Evolutionary conservation across 2,797 vertebrate genomes (phyloP).

Genomic region (Anabas testudineus): DNA sequence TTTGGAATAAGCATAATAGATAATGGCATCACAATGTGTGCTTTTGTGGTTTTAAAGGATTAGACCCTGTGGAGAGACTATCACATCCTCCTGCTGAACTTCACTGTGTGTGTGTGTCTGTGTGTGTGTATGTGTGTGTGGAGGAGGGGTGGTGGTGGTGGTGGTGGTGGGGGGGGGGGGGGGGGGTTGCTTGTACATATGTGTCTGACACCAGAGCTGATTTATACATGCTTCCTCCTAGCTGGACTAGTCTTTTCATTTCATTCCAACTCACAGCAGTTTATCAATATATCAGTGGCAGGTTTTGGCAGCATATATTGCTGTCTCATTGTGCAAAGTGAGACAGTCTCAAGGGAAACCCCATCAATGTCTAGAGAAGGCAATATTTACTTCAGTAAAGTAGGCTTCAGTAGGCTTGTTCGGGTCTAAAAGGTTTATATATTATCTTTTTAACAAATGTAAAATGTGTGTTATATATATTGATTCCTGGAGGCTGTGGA

Average conservation of each 20-base stretch:
- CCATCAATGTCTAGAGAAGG: conserved; percentile 9
- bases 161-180: background rate
- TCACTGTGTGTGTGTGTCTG: conserved; percentile 19
- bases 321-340: conserved; percentile 8
- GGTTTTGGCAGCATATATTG: conserved; percentile 20
- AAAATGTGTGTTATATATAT: conserved; percentile 4
- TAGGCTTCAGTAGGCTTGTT: background rate
- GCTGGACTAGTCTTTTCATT: conserved; percentile 45
- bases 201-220: conserved; percentile 52
- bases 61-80: conserved; percentile 59
- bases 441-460: background rate
- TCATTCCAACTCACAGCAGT: conserved; percentile 28
- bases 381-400: conserved; percentile 6
- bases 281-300: conserved; percentile 40
- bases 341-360: conserved; percentile 20
- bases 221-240: conserved; percentile 40
- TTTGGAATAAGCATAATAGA: conserved; percentile 69
- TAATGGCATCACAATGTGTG: conserved; percentile 63
- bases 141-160: too few relatives aligned
- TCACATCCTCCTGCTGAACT: conserved; percentile 50
- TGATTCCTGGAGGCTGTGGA: background rate
- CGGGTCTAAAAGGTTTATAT: background rate
- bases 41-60: conserved; percentile 70
- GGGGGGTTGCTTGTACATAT: conserved; percentile 26
- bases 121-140: conserved; percentile 17